A percentile compares a stretch with the other conserved stretches of the same genome.
Conservation (phyloP, 2,888 invertebrate species). For the Diaphora mendica region DNA sequence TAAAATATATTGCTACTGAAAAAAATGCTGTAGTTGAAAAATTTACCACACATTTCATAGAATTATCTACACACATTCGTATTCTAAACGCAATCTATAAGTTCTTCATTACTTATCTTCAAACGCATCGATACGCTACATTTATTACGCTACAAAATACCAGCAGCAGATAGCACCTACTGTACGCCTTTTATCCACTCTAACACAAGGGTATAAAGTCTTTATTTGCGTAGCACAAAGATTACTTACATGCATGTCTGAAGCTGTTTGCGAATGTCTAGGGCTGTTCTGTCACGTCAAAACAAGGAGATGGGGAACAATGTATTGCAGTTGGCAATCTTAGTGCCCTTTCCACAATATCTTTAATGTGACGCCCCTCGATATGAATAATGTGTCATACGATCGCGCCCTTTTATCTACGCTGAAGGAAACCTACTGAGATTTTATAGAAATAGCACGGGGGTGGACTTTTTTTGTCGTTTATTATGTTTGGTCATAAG, state of each 20-base stretch:
- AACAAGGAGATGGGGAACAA: conserved; percentile 82
- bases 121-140: conserved; percentile 85
- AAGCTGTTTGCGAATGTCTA: conserved; percentile 71
- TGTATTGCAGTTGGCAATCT: conserved; percentile 85
- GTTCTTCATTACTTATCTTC: conserved; percentile 85
- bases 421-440: conserved; percentile 69
- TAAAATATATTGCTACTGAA: conserved; percentile 11
- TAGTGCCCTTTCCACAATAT: conserved; percentile 86
- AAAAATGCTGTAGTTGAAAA: conserved; percentile 36
- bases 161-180: conserved; percentile 37
- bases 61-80: conserved; percentile 65
- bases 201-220: background rate
- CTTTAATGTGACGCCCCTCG: conserved; percentile 82
- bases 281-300: conserved; percentile 83
- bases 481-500: conserved; percentile 18
- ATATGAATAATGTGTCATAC: conserved; percentile 85
- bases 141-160: conserved; percentile 78
- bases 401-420: conserved; percentile 81
- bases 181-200: conserved; percentile 5
- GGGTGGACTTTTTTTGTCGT: conserved; percentile 46
- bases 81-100: conserved; percentile 77
- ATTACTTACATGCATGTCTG: conserved; percentile 42
- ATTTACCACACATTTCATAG: conserved; percentile 47
- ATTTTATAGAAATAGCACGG: conserved; percentile 57
- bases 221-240: conserved; percentile 24